phyloP scores from a whole-genome alignment of 2,797 vertebrate species.

The Xenopus petersii region DNA sequence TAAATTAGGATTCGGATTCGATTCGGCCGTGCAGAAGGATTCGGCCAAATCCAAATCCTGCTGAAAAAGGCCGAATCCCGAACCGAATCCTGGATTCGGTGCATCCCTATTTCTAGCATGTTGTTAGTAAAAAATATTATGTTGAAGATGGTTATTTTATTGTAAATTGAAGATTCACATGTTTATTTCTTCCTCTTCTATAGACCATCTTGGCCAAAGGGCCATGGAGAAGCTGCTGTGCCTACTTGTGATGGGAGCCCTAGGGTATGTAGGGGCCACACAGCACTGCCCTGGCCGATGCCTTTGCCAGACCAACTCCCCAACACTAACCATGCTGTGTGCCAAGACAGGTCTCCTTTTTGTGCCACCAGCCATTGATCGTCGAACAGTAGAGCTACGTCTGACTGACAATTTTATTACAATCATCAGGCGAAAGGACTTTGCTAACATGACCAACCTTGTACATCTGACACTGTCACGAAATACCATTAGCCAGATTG shows the following conservation, averaged over 20 bases:
- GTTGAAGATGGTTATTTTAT: no score
- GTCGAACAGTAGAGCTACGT: slow-evolving; percentile 89
- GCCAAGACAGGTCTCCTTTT: slow-evolving; percentile 92
- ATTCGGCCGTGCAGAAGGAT: no score
- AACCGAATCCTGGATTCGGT: no score
- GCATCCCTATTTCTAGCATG: no score
- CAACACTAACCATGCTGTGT: slow-evolving; percentile 87
- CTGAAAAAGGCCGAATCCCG: no score
- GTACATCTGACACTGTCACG: slow-evolving; percentile 92
- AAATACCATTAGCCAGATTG: slow-evolving; percentile 90
- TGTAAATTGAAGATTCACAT: background rate
- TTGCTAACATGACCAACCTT: slow-evolving; percentile 93
- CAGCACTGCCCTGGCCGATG: slow-evolving; percentile 90
- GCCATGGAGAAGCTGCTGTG: slow-evolving; percentile 79
- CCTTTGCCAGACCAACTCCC: slow-evolving; percentile 91
- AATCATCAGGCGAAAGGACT: slow-evolving; percentile 83
- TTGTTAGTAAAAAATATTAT: no score
- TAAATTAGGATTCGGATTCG: no score
- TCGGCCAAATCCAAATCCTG: no score
- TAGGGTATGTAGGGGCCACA: slow-evolving; percentile 69
- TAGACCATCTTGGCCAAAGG: slow-evolving; percentile 65
- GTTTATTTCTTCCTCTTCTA: slow-evolving; percentile 14
- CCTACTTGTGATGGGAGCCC: slow-evolving; percentile 71
- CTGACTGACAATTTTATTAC: slow-evolving; percentile 96
- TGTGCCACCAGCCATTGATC: slow-evolving; percentile 86